Evolutionary conservation across 1,140 invertebrate genomes (phyloP).

Genomic region (Hypsibius dujardini): DNA sequence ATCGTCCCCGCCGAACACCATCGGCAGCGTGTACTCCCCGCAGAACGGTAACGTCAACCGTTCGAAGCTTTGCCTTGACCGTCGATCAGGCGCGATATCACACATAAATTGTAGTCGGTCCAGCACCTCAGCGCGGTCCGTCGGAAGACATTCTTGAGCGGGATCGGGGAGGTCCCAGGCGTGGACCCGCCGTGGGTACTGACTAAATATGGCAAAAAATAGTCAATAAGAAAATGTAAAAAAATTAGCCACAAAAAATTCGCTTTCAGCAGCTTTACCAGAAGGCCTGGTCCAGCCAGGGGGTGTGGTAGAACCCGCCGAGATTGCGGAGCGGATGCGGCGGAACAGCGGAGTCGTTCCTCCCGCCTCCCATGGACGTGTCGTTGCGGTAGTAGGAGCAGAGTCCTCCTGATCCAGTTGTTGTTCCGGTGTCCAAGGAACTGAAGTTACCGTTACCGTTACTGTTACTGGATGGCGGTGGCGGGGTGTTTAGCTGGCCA

Average conservation of each 20-base stretch:
- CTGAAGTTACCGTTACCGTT: no score
- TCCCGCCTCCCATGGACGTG: no score
- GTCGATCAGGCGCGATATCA: not conserved
- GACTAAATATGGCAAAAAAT: not conserved
- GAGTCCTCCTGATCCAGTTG: no score
- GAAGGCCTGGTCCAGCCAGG: conserved; percentile 1
- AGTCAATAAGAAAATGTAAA: no score
- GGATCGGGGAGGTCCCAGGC: not conserved
- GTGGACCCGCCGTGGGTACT: not conserved
- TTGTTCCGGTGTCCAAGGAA: no score
- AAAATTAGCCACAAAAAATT: no score
- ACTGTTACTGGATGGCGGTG: no score
- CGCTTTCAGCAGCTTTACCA: no score
- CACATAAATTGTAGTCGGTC: not conserved
- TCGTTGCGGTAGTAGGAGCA: no score
- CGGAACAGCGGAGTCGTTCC: no score
- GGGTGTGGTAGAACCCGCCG: not conserved
- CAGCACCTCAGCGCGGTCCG: not conserved
- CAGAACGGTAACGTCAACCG: not conserved
- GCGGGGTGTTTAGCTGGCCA: no score
- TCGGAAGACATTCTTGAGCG: not conserved
- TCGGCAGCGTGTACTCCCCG: not conserved
- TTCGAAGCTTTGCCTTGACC: not conserved
- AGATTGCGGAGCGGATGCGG: not conserved
- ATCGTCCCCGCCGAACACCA: not conserved